Base-by-base conservation (phyloP, 2,888 invertebrate species). In the Leuctra nigra region DNA sequence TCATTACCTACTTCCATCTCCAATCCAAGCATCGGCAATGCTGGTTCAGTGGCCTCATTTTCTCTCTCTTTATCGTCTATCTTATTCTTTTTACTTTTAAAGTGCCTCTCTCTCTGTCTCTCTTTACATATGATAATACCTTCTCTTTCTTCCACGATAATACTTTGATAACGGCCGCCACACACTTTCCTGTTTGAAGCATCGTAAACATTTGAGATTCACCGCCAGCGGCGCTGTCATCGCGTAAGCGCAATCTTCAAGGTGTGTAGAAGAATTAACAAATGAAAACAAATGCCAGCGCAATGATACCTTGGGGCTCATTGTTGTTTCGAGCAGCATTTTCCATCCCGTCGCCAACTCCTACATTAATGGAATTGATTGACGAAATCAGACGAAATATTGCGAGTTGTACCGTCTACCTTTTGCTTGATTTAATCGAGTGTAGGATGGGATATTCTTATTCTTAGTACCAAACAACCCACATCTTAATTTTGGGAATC, bases 41-140 rank as follows among this genome's bases (percentile, higher is more conserved):
- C n/a, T 56, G 56, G 56, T 56, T 56, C 56, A 56, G 29, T 56
- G 56, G 48, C 55, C 56, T 50, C 52, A 38, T 50, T 56, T 56
- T 52, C 50, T 52, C 52, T 56, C 50, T 52, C 52, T 48, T 38
- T 48, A 25, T 38, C 33, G 48, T 25, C 18, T 33, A 39, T 56
- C 38, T 25, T 36, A 20, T 35, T 35, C 56, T 25, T 52, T 41
- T 39, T 52, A 50, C 38, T 44, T 50, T 33, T 56, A 29, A 22
- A 33, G 16, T 33, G 9, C 50, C 39, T 50, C 56, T 56, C 38
- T 50, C 50, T 50, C n/a, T n/a, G n/a, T n/a, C n/a, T n/a, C n/a
- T n/a, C n/a, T n/a, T n/a, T n/a, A n/a, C n/a, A n/a, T 46, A 14
- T 39, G 20, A 39, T 39, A 29, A 13, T 25, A 47, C 47, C 47